These are phyloP conservation scores for Lasiurus cinereus DNA, from an alignment of 2,113 vertebrate genomes.

Conservation along the genomic window DNA sequence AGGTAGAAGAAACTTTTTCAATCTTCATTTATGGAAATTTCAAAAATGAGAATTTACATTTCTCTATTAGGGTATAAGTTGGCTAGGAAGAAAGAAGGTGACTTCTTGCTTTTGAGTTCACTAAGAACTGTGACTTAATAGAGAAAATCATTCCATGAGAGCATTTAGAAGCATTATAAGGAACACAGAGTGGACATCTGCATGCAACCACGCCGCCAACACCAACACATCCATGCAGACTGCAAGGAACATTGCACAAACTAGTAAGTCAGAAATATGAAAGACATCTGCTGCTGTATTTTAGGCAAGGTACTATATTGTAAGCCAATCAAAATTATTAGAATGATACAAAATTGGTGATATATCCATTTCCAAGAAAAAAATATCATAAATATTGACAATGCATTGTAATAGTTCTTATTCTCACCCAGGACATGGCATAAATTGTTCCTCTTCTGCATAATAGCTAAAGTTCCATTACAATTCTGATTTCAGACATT, in stretches of 20 bases:
- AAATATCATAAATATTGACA: constrained; percentile 83
- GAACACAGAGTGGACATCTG: background rate
- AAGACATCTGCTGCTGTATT: constrained; percentile 34
- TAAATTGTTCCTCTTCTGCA: constrained; percentile 77
- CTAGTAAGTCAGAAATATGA: constrained; percentile 2
- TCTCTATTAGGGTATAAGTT: background rate
- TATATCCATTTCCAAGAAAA: constrained; percentile 75
- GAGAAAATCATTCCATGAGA: background rate
- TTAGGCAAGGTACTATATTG: constrained; percentile 7
- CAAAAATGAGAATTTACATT: constrained; percentile 35
- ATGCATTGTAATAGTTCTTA: constrained; percentile 78
- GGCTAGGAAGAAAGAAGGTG: background rate
- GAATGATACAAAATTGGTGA: constrained; percentile 63
- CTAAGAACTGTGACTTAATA: background rate
- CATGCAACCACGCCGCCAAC: background rate
- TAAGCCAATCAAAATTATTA: constrained; percentile 64
- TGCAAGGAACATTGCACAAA: background rate
- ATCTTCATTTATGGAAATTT: background rate
- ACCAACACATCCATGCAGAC: background rate
- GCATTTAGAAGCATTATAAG: background rate
- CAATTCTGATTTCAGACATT: constrained; percentile 79
- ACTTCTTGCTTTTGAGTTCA: constrained; percentile 9
- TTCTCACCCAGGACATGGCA: constrained; percentile 73
- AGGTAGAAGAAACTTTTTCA: background rate
- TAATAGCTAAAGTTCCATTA: constrained; percentile 72